Evolutionary conservation across 2,113 vertebrate genomes (phyloP).

Genomic region (Beaufortia kweichowensis): DNA sequence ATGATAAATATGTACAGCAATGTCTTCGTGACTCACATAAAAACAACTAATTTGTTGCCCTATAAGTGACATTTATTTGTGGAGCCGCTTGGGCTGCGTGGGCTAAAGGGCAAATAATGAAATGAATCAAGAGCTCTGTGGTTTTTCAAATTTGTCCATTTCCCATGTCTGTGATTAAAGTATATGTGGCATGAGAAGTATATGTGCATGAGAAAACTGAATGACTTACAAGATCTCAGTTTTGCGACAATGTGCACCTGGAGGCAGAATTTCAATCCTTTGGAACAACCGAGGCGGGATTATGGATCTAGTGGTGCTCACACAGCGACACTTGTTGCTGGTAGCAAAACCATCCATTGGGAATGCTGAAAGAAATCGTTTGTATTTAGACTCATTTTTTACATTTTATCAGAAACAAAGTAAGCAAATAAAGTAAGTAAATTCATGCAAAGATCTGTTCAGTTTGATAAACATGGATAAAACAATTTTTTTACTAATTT

Average conservation of each 20-base stretch:
- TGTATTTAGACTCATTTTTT: too few relatives aligned
- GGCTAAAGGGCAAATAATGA: neutral
- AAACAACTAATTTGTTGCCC: neutral
- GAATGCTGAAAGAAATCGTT: conserved; percentile 23
- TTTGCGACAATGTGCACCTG: conserved; percentile 33
- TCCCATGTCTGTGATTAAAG: conserved; percentile 6
- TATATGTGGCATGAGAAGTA: too few relatives aligned
- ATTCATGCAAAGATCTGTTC: too few relatives aligned
- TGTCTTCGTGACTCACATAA: neutral
- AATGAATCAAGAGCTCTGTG: neutral
- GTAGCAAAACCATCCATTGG: conserved; percentile 32
- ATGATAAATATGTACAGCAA: neutral
- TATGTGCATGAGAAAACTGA: neutral
- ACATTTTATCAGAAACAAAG: neutral
- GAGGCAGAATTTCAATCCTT: conserved; percentile 46
- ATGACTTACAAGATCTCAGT: conserved; percentile 55
- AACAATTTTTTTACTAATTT: too few relatives aligned
- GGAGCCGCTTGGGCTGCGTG: neutral
- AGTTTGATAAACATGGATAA: too few relatives aligned
- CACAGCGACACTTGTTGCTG: conserved; percentile 34
- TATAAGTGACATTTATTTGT: conserved; percentile 5
- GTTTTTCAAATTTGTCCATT: conserved; percentile 12
- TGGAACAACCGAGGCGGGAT: neutral
- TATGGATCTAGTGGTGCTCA: neutral
- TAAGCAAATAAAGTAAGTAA: neutral